Conservation (phyloP, 2,113 vertebrate genomes). For the Uropsilus gracilis region DNA sequence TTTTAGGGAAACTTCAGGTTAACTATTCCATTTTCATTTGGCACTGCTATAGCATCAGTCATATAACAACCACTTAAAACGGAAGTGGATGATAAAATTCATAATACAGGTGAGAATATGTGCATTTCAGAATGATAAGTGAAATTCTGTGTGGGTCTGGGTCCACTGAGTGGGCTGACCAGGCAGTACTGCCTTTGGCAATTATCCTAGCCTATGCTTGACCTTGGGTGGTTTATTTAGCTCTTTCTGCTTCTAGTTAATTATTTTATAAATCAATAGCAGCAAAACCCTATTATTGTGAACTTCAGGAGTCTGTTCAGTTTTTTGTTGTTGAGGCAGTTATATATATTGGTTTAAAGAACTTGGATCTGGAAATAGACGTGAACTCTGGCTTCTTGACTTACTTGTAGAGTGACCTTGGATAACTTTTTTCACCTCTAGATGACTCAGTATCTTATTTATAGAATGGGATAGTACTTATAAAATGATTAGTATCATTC, state of each 20-base stretch:
- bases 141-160: background rate
- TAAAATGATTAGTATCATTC: background rate
- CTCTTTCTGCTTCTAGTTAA: slow-evolving; percentile 34
- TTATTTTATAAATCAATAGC: slow-evolving; percentile 48
- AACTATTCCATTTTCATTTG: slow-evolving; percentile 31
- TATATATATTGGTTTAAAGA: slow-evolving; percentile 37
- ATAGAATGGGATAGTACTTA: background rate
- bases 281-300: slow-evolving; percentile 15
- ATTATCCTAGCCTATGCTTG: background rate
- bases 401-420: slow-evolving; percentile 3
- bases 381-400: background rate
- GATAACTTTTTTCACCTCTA: background rate
- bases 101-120: background rate
- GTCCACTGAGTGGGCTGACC: background rate
- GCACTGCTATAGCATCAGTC: background rate
- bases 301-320: background rate
- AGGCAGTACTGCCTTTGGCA: background rate
- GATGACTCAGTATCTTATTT: slow-evolving; percentile 3
- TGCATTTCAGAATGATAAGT: slow-evolving; percentile 5
- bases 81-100: slow-evolving; percentile 11
- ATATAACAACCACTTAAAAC: background rate
- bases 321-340: slow-evolving; percentile 6
- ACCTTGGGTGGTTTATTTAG: slow-evolving; percentile 30
- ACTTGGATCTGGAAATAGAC: slow-evolving; percentile 10
- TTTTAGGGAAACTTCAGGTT: slow-evolving; percentile 44